Conservation (phyloP, 2,888 invertebrate species). For the Catocala fraxini region DNA sequence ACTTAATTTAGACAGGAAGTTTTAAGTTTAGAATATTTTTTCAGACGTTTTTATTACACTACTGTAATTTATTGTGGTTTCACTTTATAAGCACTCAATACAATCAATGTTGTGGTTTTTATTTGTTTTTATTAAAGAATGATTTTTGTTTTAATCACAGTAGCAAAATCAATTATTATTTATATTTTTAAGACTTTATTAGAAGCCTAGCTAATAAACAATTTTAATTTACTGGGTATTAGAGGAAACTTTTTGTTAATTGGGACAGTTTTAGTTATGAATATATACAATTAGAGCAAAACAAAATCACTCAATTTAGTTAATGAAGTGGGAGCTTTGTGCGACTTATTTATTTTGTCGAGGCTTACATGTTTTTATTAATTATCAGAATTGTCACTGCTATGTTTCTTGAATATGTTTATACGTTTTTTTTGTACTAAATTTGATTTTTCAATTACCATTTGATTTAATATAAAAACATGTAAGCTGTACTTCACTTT, state of each 20-base stretch:
- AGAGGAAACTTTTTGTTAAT: conserved; percentile 64
- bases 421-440: conserved; percentile 36
- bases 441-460: conserved; percentile 35
- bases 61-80: conserved; percentile 59
- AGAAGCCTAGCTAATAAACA: conserved; percentile 50
- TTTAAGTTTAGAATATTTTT: conserved; percentile 66
- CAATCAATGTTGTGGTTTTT: conserved; percentile 72
- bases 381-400: conserved; percentile 25
- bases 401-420: conserved; percentile 40
- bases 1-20: conserved; percentile 53
- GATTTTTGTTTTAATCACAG: conserved; percentile 73
- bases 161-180: conserved; percentile 70
- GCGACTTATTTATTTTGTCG: conserved; percentile 45
- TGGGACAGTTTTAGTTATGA: conserved; percentile 48
- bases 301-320: conserved; percentile 40
- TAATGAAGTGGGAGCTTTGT: conserved; percentile 35
- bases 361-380: conserved; percentile 53
- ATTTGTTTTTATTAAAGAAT: conserved; percentile 71
- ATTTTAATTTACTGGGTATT: conserved; percentile 61
- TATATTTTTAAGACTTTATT: conserved; percentile 69
- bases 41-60: conserved; percentile 67
- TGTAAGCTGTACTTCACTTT: conserved; percentile 42
- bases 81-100: conserved; percentile 68
- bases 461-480: conserved; percentile 42
- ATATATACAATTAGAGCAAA: conserved; percentile 40